Evolutionary conservation across 2,113 vertebrate genomes (phyloP).

Genomic region (Cnemophilus loriae): DNA sequence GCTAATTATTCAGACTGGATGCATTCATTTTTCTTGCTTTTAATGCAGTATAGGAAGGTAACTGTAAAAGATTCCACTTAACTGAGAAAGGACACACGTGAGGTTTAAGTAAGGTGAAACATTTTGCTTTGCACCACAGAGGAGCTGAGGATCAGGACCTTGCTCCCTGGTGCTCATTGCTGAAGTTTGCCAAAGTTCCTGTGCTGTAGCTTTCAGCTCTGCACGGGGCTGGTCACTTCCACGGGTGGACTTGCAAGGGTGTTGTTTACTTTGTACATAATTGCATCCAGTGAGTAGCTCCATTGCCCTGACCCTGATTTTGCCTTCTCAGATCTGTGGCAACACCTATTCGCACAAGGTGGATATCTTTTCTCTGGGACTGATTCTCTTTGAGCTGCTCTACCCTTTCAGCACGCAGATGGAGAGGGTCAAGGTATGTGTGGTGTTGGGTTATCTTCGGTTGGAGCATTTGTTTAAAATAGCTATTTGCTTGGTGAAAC

Average conservation of each 20-base stretch:
- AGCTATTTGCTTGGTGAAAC: neutral
- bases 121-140: neutral
- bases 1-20: neutral
- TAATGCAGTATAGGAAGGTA: neutral
- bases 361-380: slow-evolving; percentile 96
- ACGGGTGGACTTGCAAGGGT: neutral
- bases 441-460: neutral
- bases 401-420: slow-evolving; percentile 96
- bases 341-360: slow-evolving; percentile 98
- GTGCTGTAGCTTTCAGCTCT: neutral
- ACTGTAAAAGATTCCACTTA: neutral
- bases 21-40: neutral
- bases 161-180: neutral
- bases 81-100: neutral
- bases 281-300: neutral
- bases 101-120: neutral
- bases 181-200: neutral
- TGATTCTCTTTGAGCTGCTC: slow-evolving; percentile 96
- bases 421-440: slow-evolving; percentile 91
- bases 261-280: neutral
- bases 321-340: slow-evolving; percentile 85
- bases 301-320: neutral
- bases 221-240: neutral
- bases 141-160: neutral
- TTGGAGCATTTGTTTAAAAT: neutral